phyloP scores from a whole-genome alignment of 2,113 vertebrate species.

The Ploceus nigricollis region DNA sequence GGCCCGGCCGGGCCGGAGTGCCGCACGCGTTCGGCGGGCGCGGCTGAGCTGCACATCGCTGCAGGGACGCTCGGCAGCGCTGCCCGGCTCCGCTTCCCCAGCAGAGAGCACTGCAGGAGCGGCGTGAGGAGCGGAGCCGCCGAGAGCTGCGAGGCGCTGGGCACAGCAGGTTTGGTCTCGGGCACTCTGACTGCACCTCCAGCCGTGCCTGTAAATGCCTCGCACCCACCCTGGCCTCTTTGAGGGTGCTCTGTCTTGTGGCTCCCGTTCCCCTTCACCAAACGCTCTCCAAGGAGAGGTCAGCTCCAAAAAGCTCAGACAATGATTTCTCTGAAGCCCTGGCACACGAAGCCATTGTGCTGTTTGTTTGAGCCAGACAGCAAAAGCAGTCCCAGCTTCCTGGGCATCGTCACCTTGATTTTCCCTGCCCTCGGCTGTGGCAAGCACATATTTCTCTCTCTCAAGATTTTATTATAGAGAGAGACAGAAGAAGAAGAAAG shows the following conservation, averaged over 20 bases:
- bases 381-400: background rate
- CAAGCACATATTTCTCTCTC: no score
- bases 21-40: background rate
- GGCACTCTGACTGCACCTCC: background rate
- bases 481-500: no score
- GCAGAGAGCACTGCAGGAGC: constrained; percentile 50
- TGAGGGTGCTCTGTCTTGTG: background rate
- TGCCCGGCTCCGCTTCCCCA: no score
- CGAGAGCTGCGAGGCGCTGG: rapidly evolving
- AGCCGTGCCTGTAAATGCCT: background rate
- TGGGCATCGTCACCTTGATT: background rate
- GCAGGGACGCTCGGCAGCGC: no score
- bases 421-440: background rate
- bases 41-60: rapidly evolving
- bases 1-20: no score
- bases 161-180: background rate
- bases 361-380: background rate
- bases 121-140: background rate
- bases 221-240: background rate
- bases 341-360: background rate
- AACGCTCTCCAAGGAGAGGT: background rate
- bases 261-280: background rate
- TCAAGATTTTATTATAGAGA: no score
- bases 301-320: background rate
- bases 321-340: background rate